phyloP scores from a whole-genome alignment of 2,113 vertebrate genomes.

The Leuciscus idus region DNA sequence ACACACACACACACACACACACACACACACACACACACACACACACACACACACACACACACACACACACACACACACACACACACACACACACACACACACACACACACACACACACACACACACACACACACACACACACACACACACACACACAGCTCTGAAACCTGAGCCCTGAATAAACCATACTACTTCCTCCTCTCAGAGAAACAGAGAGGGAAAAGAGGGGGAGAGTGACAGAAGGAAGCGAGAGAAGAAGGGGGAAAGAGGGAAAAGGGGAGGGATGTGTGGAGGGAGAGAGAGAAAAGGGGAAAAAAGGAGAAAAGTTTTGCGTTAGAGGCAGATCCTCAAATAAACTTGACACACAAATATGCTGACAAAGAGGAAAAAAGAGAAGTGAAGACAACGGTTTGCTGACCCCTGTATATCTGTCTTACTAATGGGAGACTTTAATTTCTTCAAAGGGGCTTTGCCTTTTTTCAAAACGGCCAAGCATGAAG shows the following conservation, averaged over 20 bases:
- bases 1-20: neutral
- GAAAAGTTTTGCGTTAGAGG: slow-evolving; percentile 76
- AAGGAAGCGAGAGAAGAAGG: slow-evolving; percentile 24
- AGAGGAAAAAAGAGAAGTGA: slow-evolving; percentile 69
- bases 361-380: slow-evolving; percentile 77
- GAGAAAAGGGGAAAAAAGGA: slow-evolving; percentile 36
- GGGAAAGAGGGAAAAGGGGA: slow-evolving; percentile 36
- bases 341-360: slow-evolving; percentile 75
- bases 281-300: slow-evolving; percentile 55
- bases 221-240: slow-evolving; percentile 29
- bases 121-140: slow-evolving; percentile 15
- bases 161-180: slow-evolving; percentile 79
- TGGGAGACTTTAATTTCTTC: slow-evolving; percentile 11
- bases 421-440: slow-evolving; percentile 35
- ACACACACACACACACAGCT: slow-evolving; percentile 33
- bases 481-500: neutral
- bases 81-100: neutral
- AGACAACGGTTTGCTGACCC: slow-evolving; percentile 69
- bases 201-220: slow-evolving; percentile 60
- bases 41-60: slow-evolving; percentile 10
- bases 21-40: slow-evolving; percentile 29
- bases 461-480: neutral
- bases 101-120: neutral
- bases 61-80: slow-evolving; percentile 45
- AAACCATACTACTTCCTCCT: slow-evolving; percentile 71